Evolutionary conservation across 2,888 invertebrate genomes (phyloP).

Genomic region (Lasioglossum pauxillum): DNA sequence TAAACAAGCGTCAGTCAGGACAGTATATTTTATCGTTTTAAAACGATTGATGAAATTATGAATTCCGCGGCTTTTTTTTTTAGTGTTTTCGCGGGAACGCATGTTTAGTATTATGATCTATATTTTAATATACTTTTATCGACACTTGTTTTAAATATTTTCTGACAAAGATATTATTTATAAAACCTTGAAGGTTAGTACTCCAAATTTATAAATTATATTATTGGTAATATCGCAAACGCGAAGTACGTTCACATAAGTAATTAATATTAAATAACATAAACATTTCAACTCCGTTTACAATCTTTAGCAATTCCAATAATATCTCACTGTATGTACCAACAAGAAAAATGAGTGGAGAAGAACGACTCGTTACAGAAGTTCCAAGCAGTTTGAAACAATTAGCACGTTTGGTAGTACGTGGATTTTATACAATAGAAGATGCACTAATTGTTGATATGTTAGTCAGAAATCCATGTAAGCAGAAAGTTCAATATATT

Average conservation of each 20-base stretch:
- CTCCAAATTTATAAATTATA: background rate
- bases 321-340: constrained; percentile 28
- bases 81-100: constrained; percentile 19
- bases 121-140: constrained; percentile 34
- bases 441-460: constrained; percentile 98
- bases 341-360: constrained; percentile 86
- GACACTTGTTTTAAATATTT: constrained; percentile 29
- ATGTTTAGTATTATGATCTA: constrained; percentile 18
- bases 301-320: constrained; percentile 25
- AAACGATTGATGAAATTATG: constrained; percentile 46
- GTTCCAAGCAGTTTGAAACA: constrained; percentile 97
- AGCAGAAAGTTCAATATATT: constrained; percentile 77
- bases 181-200: constrained; percentile 54
- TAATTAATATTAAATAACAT: background rate
- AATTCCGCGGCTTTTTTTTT: constrained; percentile 20
- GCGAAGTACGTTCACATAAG: background rate
- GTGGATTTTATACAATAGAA: constrained; percentile 97
- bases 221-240: background rate
- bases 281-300: background rate
- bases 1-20: constrained; percentile 59
- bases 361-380: constrained; percentile 93
- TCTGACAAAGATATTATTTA: constrained; percentile 28
- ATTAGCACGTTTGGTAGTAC: constrained; percentile 94
- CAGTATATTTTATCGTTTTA: constrained; percentile 17
- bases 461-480: constrained; percentile 97